Conservation (phyloP, 2,888 invertebrate species). For the Diogma glabrata region DNA sequence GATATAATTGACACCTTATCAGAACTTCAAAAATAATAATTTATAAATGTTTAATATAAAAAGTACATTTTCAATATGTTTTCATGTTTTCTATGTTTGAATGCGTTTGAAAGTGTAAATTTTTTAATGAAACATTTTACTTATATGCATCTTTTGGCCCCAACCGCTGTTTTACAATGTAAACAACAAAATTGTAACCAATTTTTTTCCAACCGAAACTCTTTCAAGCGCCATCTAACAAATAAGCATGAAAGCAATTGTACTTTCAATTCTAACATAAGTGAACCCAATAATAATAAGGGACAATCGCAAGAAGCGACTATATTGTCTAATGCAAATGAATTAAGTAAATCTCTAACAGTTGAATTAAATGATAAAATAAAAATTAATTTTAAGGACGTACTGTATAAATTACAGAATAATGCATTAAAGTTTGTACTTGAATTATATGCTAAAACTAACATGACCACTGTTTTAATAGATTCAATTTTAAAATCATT, state of each 20-base stretch:
- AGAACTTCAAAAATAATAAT: no score
- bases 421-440: neutral
- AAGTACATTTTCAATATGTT: no score
- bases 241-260: neutral
- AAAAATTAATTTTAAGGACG: neutral
- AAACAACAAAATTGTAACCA: neutral
- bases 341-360: no score
- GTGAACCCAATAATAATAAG: no score
- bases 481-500: neutral
- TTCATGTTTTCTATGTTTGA: neutral
- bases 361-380: no score
- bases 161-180: neutral
- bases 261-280: no score
- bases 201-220: neutral
- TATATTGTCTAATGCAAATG: no score
- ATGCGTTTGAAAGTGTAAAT: neutral
- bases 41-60: no score
- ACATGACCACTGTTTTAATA: neutral
- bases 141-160: neutral
- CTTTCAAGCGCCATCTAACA: neutral
- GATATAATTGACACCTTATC: no score
- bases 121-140: neutral
- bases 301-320: no score
- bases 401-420: neutral
- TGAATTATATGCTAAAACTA: neutral